Evolutionary conservation across 2,888 invertebrate genomes (phyloP), one percentile per base, ranked within the genome.

Genomic region (Xiphydria camelus): DNA sequence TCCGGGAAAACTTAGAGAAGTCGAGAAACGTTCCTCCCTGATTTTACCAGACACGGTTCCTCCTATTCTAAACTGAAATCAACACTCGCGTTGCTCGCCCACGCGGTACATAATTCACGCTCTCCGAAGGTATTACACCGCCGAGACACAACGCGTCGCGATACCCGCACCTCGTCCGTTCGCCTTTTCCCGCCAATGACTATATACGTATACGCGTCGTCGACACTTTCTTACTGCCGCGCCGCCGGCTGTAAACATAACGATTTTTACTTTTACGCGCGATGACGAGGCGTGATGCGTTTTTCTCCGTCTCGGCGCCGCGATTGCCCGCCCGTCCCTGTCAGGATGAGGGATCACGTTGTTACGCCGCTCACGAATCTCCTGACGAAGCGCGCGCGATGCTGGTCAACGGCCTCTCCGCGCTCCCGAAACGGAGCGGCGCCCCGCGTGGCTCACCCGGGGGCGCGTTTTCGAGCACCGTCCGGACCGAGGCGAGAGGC

Each of bases 141-240:
- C 23, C 23, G 6, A 7, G n/a, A 23, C 23, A n/a, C 23, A n/a
- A n/a, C 23, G 23, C 6, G n/a, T 23, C n/a, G n/a, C n/a, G n/a
- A n/a, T n/a, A n/a, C n/a, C n/a, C n/a, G n/a, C n/a, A n/a, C n/a
- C n/a, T n/a, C n/a, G n/a, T n/a, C n/a, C n/a, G n/a, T 23, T 23
- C 7, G 23, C 23, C 23, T 7, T 23, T 23, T n/a, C n/a, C n/a
- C 23, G 23, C 23, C 23, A 6, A n/a, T 23, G n/a, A 23, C n/a
- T 23, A 23, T 23, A 23, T 23, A 23, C n/a, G 41, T 23, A 7
- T 20, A 10, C 19, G 35, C 42, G 35, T 48, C 55, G 57, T 54
- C 57, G 47, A 48, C 59, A 55, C 56, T 55, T 55, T 56, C 55
- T 54, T 61, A 59, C 50, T 56, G 53, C 37, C 46, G 38, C 38